Evolutionary conservation across 2,888 invertebrate species (phyloP).

Genomic region (Operophtera brumata): DNA sequence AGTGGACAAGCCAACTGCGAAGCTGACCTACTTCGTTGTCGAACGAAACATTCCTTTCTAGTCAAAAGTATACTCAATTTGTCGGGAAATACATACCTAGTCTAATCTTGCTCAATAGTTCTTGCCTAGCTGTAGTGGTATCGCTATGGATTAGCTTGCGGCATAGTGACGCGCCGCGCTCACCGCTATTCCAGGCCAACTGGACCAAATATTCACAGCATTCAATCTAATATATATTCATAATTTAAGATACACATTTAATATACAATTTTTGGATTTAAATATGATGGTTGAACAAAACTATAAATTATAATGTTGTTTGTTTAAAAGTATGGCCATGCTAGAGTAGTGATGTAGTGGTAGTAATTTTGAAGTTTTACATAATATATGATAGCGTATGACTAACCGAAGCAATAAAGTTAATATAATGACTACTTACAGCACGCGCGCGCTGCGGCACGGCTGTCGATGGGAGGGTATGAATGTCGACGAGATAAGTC

Average conservation of each 20-base stretch:
- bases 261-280: constrained; percentile 38
- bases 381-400: constrained; percentile 59
- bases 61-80: constrained; percentile 50
- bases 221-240: constrained; percentile 48
- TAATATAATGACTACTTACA: constrained; percentile 53
- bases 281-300: constrained; percentile 64
- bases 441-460: constrained; percentile 70
- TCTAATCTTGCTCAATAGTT: constrained; percentile 73
- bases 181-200: constrained; percentile 64
- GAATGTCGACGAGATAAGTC: constrained; percentile 8
- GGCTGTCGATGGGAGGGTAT: constrained; percentile 7
- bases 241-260: constrained; percentile 49
- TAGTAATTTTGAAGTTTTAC: constrained; percentile 80
- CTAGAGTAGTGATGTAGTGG: constrained; percentile 76
- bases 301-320: constrained; percentile 63
- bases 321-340: constrained; percentile 76
- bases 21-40: constrained; percentile 59
- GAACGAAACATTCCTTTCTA: constrained; percentile 75
- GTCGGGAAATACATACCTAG: constrained; percentile 58
- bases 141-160: constrained; percentile 52
- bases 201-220: constrained; percentile 72
- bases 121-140: constrained; percentile 66
- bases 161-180: constrained; percentile 57
- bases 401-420: constrained; percentile 78
- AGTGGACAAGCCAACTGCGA: constrained; percentile 67